phyloP scores from a whole-genome alignment of 1,140 invertebrate genomes.

The Nephila pilipes region DNA sequence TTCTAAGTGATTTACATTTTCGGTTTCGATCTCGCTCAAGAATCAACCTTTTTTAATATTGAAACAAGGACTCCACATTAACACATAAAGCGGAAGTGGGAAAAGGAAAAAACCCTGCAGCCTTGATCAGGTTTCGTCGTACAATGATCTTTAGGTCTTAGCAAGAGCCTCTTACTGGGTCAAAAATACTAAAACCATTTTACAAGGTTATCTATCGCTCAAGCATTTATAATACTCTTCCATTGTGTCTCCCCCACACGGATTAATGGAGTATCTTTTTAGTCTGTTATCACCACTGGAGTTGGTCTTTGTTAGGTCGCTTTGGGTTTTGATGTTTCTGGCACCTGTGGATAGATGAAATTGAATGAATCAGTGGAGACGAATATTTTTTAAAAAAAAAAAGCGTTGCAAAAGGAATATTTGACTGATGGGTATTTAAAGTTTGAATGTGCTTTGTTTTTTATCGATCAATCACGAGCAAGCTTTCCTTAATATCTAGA shows the following conservation, averaged over 20 bases:
- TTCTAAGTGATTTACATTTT: neutral
- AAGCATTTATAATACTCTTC: conserved; percentile 31
- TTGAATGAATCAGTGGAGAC: neutral
- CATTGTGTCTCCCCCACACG: conserved; percentile 24
- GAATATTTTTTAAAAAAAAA: neutral
- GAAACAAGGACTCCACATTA: neutral
- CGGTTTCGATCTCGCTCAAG: neutral
- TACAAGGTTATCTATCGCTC: conserved; percentile 42
- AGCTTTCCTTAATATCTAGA: neutral
- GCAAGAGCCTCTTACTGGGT: conserved; percentile 20
- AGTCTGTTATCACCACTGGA: neutral
- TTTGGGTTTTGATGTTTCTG: neutral
- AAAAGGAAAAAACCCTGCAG: neutral
- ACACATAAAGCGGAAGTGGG: neutral
- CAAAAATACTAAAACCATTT: conserved; percentile 9
- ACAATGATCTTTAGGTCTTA: conserved; percentile 19
- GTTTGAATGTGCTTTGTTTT: neutral
- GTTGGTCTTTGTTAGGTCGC: neutral
- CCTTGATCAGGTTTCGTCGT: conserved; percentile 30
- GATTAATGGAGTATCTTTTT: conserved; percentile 4
- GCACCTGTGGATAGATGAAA: neutral
- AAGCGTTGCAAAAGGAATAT: neutral
- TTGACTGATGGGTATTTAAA: neutral
- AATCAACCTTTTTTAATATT: neutral
- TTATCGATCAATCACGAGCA: neutral